Percentiles rank a stretch among this genome's conserved stretches.
phyloP scores from a whole-genome alignment of 1,140 invertebrate genomes.

The Antheraea mylitta region DNA sequence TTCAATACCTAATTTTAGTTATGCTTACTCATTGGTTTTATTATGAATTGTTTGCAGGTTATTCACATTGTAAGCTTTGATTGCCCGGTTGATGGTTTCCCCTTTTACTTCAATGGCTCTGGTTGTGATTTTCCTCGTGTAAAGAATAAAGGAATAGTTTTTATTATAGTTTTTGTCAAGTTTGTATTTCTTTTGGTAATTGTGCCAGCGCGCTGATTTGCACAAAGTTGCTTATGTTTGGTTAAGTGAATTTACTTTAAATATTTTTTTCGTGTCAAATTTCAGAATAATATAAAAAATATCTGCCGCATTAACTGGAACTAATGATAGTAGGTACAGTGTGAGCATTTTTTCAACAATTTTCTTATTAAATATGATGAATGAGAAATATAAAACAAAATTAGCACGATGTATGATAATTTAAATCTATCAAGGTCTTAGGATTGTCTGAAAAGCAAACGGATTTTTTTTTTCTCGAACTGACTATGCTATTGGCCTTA shows the following conservation, averaged over 20 bases:
- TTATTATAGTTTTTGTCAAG: background rate
- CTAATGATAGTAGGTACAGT: too few relatives aligned
- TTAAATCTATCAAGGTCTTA: background rate
- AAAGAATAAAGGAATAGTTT: background rate
- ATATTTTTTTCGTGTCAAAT: too few relatives aligned
- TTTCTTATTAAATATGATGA: too few relatives aligned
- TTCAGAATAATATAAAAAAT: too few relatives aligned
- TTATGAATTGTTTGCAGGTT: conserved; percentile 4
- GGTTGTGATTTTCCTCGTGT: background rate
- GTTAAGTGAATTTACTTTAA: too few relatives aligned
- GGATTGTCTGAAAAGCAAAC: background rate
- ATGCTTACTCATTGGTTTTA: conserved; percentile 43
- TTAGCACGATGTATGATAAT: too few relatives aligned
- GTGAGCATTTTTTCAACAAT: too few relatives aligned
- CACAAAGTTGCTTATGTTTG: background rate
- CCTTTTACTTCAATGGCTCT: background rate
- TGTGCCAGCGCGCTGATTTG: background rate
- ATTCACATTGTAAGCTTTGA: background rate
- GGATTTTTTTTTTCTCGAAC: too few relatives aligned
- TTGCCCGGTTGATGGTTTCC: background rate
- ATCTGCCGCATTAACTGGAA: too few relatives aligned
- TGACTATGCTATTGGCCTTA: too few relatives aligned
- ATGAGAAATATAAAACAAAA: too few relatives aligned
- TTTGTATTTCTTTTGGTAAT: background rate
- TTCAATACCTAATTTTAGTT: conserved; percentile 43